Evolutionary conservation across 2,888 invertebrate species (phyloP).

Genomic region (Melolontha melolontha): DNA sequence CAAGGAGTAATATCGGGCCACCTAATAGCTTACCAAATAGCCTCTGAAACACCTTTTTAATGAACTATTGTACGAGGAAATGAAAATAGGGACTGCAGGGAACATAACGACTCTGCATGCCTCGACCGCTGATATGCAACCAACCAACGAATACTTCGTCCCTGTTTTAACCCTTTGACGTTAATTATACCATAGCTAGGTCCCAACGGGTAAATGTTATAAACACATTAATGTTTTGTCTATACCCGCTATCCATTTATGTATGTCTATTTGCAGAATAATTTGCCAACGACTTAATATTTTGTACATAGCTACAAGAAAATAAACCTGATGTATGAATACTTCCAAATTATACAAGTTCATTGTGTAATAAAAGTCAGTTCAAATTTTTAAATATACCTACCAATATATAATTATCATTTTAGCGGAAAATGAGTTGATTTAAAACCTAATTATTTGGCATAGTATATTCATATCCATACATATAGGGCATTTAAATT

Average conservation of each 20-base stretch:
- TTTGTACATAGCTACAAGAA: not conserved
- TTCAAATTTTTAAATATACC: too few species aligned
- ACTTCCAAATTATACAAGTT: too few species aligned
- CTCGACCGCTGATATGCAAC: conserved; percentile 35
- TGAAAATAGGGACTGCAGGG: conserved; percentile 65
- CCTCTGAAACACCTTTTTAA: conserved; percentile 81
- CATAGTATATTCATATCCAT: too few species aligned
- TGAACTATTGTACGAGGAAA: conserved; percentile 73
- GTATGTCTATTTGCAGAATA: conserved; percentile 6
- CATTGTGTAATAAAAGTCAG: too few species aligned
- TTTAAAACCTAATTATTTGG: too few species aligned
- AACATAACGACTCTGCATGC: conserved; percentile 42
- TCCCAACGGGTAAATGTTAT: conserved; percentile 43
- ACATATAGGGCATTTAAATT: too few species aligned
- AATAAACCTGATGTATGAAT: not conserved
- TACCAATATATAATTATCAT: too few species aligned
- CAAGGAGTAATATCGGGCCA: conserved; percentile 68
- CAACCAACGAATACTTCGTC: conserved; percentile 47
- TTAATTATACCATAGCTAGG: conserved; percentile 41
- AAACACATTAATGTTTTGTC: conserved; percentile 42
- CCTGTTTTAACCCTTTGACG: conserved; percentile 46
- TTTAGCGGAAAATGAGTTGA: too few species aligned
- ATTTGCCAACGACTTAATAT: conserved; percentile 25
- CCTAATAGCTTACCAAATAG: conserved; percentile 78
- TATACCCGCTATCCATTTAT: conserved; percentile 3